phyloP scores from a whole-genome alignment of 2,888 invertebrate species.

The Nymphalis urticae region DNA sequence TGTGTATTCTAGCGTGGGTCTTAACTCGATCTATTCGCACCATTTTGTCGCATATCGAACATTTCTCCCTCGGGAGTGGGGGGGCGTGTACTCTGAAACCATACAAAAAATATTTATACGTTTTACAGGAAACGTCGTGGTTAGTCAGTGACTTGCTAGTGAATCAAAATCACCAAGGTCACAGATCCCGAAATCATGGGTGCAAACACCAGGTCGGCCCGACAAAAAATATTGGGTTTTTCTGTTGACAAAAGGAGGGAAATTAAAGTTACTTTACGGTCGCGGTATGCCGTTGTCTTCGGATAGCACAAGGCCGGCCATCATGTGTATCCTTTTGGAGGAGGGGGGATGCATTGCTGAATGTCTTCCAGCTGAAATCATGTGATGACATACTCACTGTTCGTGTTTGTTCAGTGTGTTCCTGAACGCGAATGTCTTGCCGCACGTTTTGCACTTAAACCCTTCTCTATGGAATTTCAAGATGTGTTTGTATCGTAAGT shows the following conservation, averaged over 20 bases:
- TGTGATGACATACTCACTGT: constrained; percentile 12
- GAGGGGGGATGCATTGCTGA: constrained; percentile 44
- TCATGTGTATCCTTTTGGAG: constrained; percentile 43
- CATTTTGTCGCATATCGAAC: constrained; percentile 54
- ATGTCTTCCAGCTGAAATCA: constrained; percentile 17
- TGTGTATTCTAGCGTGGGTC: constrained; percentile 54
- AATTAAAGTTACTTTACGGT: no score
- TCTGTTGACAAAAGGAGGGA: no score
- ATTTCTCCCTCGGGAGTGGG: constrained; percentile 52
- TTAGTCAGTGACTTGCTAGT: no score
- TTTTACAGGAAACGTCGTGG: no score
- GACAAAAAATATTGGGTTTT: no score
- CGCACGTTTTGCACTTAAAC: constrained; percentile 53
- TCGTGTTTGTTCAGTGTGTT: constrained; percentile 57
- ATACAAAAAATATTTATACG: no score
- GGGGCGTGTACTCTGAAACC: constrained; percentile 50
- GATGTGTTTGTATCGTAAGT: constrained; percentile 24
- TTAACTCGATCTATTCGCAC: constrained; percentile 52
- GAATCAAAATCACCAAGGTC: no score
- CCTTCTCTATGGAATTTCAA: constrained; percentile 53
- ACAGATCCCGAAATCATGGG: no score
- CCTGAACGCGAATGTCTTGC: constrained; percentile 60
- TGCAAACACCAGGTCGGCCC: no score
- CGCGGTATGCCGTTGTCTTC: no score
- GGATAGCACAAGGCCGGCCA: no score